Percentiles rank a stretch among this genome's conserved stretches.
phyloP scores from a whole-genome alignment of 2,797 vertebrate species.

The Phalanger gymnotis region DNA sequence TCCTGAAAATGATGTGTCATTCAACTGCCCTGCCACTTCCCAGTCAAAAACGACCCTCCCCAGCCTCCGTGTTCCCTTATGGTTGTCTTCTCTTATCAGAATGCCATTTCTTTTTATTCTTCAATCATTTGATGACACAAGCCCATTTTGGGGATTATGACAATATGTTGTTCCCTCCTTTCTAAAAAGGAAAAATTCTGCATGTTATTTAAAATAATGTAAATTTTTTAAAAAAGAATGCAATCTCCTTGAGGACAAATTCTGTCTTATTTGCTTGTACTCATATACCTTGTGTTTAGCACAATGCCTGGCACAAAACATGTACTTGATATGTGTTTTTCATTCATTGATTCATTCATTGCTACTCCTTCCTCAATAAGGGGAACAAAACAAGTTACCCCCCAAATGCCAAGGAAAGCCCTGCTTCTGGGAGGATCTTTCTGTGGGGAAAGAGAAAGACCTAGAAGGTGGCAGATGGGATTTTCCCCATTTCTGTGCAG shows the following conservation, averaged over 20 bases:
- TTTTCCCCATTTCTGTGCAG: background rate
- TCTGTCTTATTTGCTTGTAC: background rate
- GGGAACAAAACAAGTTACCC: background rate
- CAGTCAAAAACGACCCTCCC: background rate
- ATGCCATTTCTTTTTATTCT: background rate
- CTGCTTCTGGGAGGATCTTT: background rate
- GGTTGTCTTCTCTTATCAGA: too few relatives aligned
- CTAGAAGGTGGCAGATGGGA: background rate
- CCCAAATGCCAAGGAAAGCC: background rate
- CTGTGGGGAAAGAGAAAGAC: background rate
- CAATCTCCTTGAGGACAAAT: background rate
- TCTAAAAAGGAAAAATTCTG: background rate
- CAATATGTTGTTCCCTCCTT: background rate
- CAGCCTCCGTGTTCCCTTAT: too few relatives aligned
- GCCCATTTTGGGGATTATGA: background rate
- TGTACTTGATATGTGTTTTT: background rate
- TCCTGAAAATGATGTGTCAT: too few relatives aligned
- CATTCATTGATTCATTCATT: background rate
- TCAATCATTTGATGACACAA: background rate
- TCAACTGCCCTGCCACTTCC: background rate
- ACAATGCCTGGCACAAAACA: background rate
- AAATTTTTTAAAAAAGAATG: background rate
- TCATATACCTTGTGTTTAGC: background rate
- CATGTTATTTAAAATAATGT: background rate
- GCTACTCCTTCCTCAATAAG: background rate